Evolutionary conservation across 2,113 vertebrate species (phyloP).

Genomic region (Ophthalmolycus amberensis): DNA sequence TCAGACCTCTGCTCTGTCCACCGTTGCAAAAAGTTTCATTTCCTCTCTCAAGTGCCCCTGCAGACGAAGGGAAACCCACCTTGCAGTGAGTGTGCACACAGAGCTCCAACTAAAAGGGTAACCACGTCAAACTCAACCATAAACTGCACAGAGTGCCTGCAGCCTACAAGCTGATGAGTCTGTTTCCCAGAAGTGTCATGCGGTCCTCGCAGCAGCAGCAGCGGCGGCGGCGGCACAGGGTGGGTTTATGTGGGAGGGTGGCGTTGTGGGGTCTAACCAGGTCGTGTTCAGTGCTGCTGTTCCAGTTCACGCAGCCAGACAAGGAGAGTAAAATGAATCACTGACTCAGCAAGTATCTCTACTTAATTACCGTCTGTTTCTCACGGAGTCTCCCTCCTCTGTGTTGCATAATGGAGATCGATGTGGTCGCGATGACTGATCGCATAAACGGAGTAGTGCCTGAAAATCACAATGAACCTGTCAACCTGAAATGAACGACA

Average conservation of each 20-base stretch:
- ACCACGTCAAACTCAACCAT: slow-evolving; percentile 61
- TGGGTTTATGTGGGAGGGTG: slow-evolving; percentile 44
- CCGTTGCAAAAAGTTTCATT: slow-evolving; percentile 11
- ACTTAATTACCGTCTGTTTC: slow-evolving; percentile 1
- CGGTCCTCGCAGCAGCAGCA: slow-evolving; percentile 3
- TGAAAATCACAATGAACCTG: slow-evolving; percentile 23
- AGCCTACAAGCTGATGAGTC: slow-evolving; percentile 30
- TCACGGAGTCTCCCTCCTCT: background rate
- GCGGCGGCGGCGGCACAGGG: background rate
- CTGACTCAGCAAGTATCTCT: slow-evolving; percentile 53
- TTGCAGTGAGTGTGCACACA: background rate
- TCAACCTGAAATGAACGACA: background rate
- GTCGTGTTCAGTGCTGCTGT: slow-evolving; percentile 1
- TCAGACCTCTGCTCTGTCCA: background rate
- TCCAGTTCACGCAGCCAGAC: slow-evolving; percentile 31
- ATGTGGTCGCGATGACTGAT: slow-evolving; percentile 66
- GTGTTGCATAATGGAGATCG: slow-evolving; percentile 32
- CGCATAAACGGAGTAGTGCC: background rate
- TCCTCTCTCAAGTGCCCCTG: slow-evolving; percentile 32
- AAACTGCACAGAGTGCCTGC: slow-evolving; percentile 38
- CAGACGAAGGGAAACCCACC: slow-evolving; percentile 47
- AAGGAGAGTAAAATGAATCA: slow-evolving; percentile 30
- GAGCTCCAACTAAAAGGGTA: slow-evolving; percentile 20
- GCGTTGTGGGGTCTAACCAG: slow-evolving; percentile 69
- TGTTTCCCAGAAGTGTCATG: slow-evolving; percentile 73